A percentile compares a stretch with the other conserved stretches of the same genome.
phyloP scores from a whole-genome alignment of 92 coral and sea anemone genomes.

The Paragorgia papillata region DNA sequence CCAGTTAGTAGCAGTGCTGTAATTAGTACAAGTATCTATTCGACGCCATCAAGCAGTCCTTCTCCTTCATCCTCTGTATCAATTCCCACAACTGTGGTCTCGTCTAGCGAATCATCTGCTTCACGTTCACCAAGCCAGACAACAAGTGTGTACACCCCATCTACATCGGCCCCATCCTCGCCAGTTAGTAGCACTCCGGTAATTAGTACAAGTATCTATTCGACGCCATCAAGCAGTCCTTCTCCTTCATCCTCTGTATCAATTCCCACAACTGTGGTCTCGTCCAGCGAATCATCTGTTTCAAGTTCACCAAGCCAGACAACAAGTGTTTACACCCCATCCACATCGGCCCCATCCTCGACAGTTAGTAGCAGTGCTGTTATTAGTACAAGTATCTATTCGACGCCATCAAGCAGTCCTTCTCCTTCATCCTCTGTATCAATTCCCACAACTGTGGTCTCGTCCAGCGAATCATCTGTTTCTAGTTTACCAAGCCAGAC shows the following conservation, averaged over 20 bases:
- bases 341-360: conserved; percentile 17
- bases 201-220: background rate
- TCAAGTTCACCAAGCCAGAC: conserved; percentile 13
- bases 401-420: background rate
- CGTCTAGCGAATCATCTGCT: conserved; percentile 7
- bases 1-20: background rate
- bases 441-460: background rate
- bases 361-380: background rate
- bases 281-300: background rate
- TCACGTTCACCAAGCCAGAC: conserved; percentile 25
- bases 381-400: background rate
- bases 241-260: background rate
- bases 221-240: conserved; percentile 3
- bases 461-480: background rate
- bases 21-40: background rate
- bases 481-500: background rate
- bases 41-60: background rate
- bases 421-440: background rate
- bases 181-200: background rate
- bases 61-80: background rate
- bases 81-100: background rate
- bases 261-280: conserved; percentile 11
- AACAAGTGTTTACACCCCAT: conserved; percentile 1
- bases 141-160: conserved; percentile 23
- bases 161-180: conserved; percentile 35